Base-by-base conservation (phyloP, 2,797 vertebrate genomes). In the Simalia tracyae region DNA sequence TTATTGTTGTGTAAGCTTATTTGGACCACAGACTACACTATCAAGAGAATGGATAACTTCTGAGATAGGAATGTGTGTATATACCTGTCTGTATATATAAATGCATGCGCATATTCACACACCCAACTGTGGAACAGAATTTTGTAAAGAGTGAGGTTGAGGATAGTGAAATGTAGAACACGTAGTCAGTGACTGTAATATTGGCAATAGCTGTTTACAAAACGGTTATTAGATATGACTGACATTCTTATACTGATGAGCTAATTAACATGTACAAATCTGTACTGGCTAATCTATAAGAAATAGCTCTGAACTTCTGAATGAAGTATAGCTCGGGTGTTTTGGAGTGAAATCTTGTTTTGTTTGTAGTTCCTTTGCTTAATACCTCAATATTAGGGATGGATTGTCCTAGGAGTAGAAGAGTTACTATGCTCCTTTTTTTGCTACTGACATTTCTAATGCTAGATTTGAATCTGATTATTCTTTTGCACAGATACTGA, bases 71-170 rank as follows among this genome's bases (percentile, higher is more conserved):
- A 36, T 36, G 1, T 72, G 5, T 72, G 14, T 72, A 6, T 31
- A 17, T 68, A 10, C 26, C 10, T 2, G 2, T 64, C 2, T 31
- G 28, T 68, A 14, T 68, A 0, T 1, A 2, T 36, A 0, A 2
- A 2, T 19, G 0, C 10, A 5, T 5, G 5, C 10, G 6, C 5
- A 68, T 15, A 66, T 66, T 66, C 12, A 28, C 28, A 66, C 28
- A n/a, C 1, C 64, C 64, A 12, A 28, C 26, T 64, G 64, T n/a
- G 28, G 64, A 66, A n/a, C 26, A 26, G 26, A 64, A 28, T 64
- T 64, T 64, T 72, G n/a, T n/a, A 66, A 66, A 9, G 4, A n/a
- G 12, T 76, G 31, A 76, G 2, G 7, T 76, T 76, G 15, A 42
- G 6, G 28, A 10, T 68, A 36, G 68, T 72, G 31, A 72, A 72